phyloP scores from a whole-genome alignment of 2,113 vertebrate species.

The Ictidomys tridecemlineatus region DNA sequence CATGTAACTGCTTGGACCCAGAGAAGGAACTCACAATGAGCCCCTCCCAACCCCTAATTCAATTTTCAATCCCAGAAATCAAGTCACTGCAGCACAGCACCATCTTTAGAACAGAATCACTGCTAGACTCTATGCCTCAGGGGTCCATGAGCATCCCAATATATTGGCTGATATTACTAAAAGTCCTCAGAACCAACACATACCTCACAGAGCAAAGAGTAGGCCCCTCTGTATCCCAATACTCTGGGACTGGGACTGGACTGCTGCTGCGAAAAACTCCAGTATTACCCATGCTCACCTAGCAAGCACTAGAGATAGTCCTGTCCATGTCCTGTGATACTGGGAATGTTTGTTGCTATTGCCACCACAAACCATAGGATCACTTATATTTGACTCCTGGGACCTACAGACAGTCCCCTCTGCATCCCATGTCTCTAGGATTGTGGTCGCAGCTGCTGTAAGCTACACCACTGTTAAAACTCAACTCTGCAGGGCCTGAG shows the following conservation, averaged over 20 bases:
- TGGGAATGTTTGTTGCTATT: background rate
- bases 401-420: background rate
- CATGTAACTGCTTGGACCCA: background rate
- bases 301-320: background rate
- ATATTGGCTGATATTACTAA: no score
- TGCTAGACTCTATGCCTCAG: no score
- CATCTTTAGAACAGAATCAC: background rate
- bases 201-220: background rate
- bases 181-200: no score
- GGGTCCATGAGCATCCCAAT: no score
- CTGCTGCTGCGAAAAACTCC: background rate
- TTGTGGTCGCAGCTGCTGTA: no score
- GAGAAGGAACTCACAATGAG: background rate
- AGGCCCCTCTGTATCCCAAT: background rate
- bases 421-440: background rate
- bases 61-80: background rate
- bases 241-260: background rate
- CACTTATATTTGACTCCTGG: background rate
- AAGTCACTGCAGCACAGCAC: background rate
- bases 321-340: background rate
- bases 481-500: background rate
- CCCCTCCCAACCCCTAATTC: background rate
- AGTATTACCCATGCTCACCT: background rate
- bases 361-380: background rate
- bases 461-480: no score